Conservation (phyloP, 2,797 vertebrate species). For the Melanotaenia boesemani region DNA sequence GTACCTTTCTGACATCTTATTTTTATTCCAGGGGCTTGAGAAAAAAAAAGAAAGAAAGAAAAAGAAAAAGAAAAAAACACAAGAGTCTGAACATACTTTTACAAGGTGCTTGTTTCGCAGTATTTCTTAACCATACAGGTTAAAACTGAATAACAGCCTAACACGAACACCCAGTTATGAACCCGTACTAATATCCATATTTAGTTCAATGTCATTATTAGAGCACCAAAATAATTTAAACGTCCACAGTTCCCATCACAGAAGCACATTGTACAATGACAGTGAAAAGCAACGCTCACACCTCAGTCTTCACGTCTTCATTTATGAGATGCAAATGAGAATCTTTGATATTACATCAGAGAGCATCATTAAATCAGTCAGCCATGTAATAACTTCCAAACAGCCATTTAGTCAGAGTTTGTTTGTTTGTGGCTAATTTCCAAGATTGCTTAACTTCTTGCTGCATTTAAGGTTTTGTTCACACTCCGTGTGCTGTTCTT, state of each 20-base stretch:
- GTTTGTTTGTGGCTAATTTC: constrained; percentile 25
- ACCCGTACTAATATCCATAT: not conserved
- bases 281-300: constrained; percentile 17
- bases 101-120: not conserved
- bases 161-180: not conserved
- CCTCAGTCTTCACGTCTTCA: constrained; percentile 20
- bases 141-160: constrained; percentile 2
- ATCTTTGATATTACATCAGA: constrained; percentile 24
- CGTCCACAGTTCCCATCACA: not conserved
- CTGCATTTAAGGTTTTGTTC: not conserved
- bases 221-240: not conserved
- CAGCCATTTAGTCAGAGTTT: constrained; percentile 18
- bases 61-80: not conserved
- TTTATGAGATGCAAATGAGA: constrained; percentile 26
- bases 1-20: constrained; percentile 10
- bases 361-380: constrained; percentile 23
- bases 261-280: not conserved
- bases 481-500: not conserved
- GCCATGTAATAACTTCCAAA: constrained; percentile 21
- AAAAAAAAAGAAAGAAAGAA: constrained; percentile 6
- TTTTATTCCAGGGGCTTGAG: not conserved
- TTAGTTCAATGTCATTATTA: not conserved
- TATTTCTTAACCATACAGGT: constrained; percentile 1
- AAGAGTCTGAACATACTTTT: not conserved
- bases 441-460: constrained; percentile 22